Evolutionary conservation across 2,888 invertebrate genomes (phyloP), one percentile per base, ranked within the genome.

Genomic region (Mamestra brassicae): DNA sequence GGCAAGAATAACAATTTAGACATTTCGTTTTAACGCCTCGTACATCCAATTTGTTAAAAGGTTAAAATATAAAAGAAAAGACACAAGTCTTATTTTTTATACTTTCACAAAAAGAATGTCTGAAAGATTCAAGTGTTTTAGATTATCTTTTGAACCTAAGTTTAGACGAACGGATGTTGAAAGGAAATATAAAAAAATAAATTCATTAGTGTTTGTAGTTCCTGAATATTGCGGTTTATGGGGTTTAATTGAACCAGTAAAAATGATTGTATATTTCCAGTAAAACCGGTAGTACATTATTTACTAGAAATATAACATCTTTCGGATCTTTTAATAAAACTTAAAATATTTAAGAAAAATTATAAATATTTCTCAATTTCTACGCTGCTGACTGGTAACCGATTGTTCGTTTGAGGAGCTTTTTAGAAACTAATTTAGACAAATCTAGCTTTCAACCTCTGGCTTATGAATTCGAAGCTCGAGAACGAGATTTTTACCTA

Each of bases 21-120:
- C 6, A 58, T 63, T 76, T 58, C 38, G 61, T 63, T 71, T 63
- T 63, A 63, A 47, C 63, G 47, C 47, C n/a, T 74, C 38, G n/a
- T 64, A 34, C 10, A 45, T 60, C 36, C 17, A 50, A 55, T 70
- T 61, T 68, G 15, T 47, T 42, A n/a, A 47, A 61, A 70, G n/a
- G 54, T 54, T 54, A 34, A 61, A 54, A 61, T 69, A 47, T 69
- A 47, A 75, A 69, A 38, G 11, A 70, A 42, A 76, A 34, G 36
- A 8, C 15, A 38, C 38, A 58, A 60, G 17, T 77, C 26, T 36
- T 57, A 58, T 65, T 50, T 38, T 15, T 69, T 58, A 78, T 58
- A 3, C 13, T 52, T 78, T n/a, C 45, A 26, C 8, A 36, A 26
- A 26, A 68, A 17, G 1, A 52, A 65, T 52, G 6, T 75, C 45